Conservation (phyloP, 1,140 invertebrate genomes). For the Leptestheria dahalacensis region DNA sequence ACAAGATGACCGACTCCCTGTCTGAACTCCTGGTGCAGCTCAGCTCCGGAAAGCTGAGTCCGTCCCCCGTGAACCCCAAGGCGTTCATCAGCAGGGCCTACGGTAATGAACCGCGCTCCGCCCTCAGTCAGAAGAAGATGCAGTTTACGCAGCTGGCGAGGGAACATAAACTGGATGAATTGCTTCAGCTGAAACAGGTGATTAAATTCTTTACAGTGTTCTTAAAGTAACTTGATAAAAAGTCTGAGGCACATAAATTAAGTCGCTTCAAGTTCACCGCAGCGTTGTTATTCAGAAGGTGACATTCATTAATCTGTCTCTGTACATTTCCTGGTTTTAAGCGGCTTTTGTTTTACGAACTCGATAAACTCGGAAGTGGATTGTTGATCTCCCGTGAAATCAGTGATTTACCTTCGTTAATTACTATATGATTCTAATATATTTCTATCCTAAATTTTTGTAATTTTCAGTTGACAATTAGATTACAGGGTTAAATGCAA, state of each 20-base stretch:
- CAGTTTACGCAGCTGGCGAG: constrained; percentile 39
- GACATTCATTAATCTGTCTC: no score
- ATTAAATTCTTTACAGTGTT: not conserved
- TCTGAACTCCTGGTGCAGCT: constrained; percentile 42
- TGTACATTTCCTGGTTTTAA: no score
- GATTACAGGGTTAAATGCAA: no score
- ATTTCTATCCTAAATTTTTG: no score
- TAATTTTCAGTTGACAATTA: no score
- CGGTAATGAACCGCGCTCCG: not conserved
- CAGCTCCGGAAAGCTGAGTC: constrained; percentile 39
- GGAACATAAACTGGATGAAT: constrained; percentile 44
- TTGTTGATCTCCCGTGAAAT: no score
- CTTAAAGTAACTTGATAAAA: constrained; percentile 22
- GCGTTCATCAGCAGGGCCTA: not conserved
- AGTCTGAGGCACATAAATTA: constrained; percentile 24
- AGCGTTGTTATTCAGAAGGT: no score
- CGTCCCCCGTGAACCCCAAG: not conserved
- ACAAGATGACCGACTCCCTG: constrained; percentile 42
- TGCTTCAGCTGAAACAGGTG: constrained; percentile 22
- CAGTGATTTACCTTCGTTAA: no score
- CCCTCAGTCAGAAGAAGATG: not conserved
- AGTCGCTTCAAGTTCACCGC: no score
- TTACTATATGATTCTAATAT: no score
- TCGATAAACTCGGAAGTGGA: no score
- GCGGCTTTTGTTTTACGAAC: no score